Evolutionary conservation across 2,888 invertebrate genomes (phyloP), one percentile per base, ranked within the genome.

Genomic region (Seladonia tumulorum): DNA sequence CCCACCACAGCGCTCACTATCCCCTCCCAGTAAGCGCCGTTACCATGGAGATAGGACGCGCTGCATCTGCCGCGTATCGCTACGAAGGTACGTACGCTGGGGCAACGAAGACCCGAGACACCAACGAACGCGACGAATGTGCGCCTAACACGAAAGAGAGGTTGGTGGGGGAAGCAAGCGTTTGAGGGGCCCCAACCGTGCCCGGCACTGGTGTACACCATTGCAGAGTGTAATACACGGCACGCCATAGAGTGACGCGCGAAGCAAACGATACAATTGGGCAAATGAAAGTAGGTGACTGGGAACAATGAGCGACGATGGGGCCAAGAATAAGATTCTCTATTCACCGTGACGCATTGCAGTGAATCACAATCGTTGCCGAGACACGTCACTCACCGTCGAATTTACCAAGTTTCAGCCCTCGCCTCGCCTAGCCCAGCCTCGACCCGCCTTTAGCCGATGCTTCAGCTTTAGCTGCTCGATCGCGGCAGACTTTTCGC

Each of bases 301-400:
- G 71, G 57, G 79, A 83, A 88, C 85, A 88, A 89, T 87, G 75
- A 72, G 78, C 82, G 45, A 25, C 90, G 86, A 86, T 80, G 84
- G 29, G 76, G 79, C 80, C 82, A 81, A 82, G 80, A 90, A 90
- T 86, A 89, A 89, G 86, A 86, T 88, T 81, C 84, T 82, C 84
- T 83, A 90, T 90, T 90, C 88, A 88, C 87, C 86, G 87, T 90
- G 88, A 87, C 90, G 90, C 90, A 90, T 90, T 90, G 88, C 81
- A 79, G 47, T 80, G 82, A 88, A 81, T 76, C 72, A 72, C 47
- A 49, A 60, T 60, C 60, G 60, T 16, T 25, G 47, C 47, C 45
- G 72, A 72, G 72, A 72, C 72, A 47, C 66, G 66, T 68, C 76
- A 47, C 76, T 49, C 68, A 35, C 68, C 49, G 49, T 66, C 72